Base-by-base conservation (phyloP, 2,797 vertebrate genomes). In the Nannoperca obscura region DNA sequence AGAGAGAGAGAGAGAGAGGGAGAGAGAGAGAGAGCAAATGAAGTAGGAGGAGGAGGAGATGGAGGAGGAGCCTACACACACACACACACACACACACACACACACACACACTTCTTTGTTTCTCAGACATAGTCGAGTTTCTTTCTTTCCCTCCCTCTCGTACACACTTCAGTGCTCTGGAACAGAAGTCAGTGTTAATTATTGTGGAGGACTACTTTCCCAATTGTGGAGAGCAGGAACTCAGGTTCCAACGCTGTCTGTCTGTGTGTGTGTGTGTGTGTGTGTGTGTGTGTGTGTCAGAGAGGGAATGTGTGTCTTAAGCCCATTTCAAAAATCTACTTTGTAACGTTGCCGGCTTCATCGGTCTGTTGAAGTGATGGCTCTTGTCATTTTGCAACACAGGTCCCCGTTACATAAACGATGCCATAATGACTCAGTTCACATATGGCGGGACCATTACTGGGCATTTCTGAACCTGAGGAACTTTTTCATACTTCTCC, bases 111-210 rank as follows among this genome's bases (percentile, higher is more conserved):
- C 36, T 20, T 58, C 34, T 46, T 19, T 58, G 40, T 47, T 71
- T 49, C 50, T 70, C 78, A 60, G 63, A 81, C 54, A 47, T 0
- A 67, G 55, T 36, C 17, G 61, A 67, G 53, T 76, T 59, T 57
- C 69, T 60, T 38, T 55, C 52, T n/a, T n/a, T n/a, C n/a, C 42
- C 36, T 67, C 72, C 11, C 75, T 63, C 57, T n/a, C 20, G 0
- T 22, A n/a, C 69, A 69, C 70, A 68, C 76, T 70, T 74, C 34
- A 65, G 14, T 64, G 73, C 69, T 60, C 55, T 49, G 71, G 81
- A 82, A 89, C 74, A 85, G 4, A 72, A 86, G 83, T 75, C 71
- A 54, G 14, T 57, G 63, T 82, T 80, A 83, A 86, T 87, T 78
- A 82, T 9, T 44, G 46, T 75, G 30, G 19, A 61, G 44, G 17